phyloP scores from a whole-genome alignment of 2,797 vertebrate genomes.

The Naso thynnoides region DNA sequence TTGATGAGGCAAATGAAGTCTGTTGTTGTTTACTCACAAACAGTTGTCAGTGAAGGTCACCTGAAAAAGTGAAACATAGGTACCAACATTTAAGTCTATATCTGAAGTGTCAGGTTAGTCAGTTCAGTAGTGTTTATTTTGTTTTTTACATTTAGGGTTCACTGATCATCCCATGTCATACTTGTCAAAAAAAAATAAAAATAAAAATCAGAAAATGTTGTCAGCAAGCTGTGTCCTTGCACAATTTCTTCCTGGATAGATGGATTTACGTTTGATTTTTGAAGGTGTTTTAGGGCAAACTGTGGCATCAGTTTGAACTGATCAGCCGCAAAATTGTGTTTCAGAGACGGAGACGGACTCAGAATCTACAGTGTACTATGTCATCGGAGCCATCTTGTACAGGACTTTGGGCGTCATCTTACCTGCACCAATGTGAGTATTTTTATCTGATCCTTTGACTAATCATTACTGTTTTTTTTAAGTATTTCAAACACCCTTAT shows the following conservation, averaged over 20 bases:
- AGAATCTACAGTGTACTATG: slow-evolving; percentile 89
- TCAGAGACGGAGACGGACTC: slow-evolving; percentile 88
- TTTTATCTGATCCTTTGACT: neutral
- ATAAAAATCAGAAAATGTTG: no score
- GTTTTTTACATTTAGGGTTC: no score
- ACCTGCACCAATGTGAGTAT: slow-evolving; percentile 91
- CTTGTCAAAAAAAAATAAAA: neutral
- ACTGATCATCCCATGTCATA: neutral
- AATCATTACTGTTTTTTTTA: slow-evolving; percentile 3
- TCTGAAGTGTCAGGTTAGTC: neutral
- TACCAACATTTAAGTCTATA: neutral
- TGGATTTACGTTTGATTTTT: neutral
- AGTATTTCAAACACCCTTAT: slow-evolving; percentile 6
- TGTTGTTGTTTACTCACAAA: slow-evolving; percentile 6
- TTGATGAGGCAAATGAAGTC: slow-evolving; percentile 21
- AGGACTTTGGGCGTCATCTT: slow-evolving; percentile 94
- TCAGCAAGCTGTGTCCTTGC: neutral
- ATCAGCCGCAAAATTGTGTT: slow-evolving; percentile 38
- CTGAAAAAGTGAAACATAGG: neutral
- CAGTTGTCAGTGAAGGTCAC: neutral
- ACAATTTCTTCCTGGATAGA: neutral
- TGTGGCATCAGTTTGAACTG: neutral
- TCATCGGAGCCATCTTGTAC: slow-evolving; percentile 96
- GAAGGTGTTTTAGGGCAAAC: neutral
- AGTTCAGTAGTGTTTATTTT: neutral